phyloP scores from a whole-genome alignment of 1,140 invertebrate species.

The Megathymus violae region DNA sequence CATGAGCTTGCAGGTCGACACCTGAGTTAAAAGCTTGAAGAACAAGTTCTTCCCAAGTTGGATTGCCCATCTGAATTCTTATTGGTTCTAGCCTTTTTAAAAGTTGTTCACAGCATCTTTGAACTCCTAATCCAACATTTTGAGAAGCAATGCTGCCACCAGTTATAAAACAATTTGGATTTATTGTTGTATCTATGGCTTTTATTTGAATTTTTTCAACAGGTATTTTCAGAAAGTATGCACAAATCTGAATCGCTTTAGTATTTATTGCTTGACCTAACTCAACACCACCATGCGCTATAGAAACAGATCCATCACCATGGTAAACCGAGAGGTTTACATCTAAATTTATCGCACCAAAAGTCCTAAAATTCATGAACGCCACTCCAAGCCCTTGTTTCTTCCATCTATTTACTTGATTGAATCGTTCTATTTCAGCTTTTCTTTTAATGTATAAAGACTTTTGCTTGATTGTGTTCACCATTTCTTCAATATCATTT shows the following conservation, averaged over 20 bases:
- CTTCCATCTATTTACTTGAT: constrained; percentile 89
- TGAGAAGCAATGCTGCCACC: constrained; percentile 84
- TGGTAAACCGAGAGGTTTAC: constrained; percentile 88
- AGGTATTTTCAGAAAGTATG: constrained; percentile 88
- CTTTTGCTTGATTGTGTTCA: constrained; percentile 42
- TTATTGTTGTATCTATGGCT: constrained; percentile 70
- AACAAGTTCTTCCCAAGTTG: constrained; percentile 86
- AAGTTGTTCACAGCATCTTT: constrained; percentile 86
- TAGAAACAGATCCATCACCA: constrained; percentile 89
- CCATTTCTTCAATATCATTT: constrained; percentile 40
- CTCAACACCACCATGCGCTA: constrained; percentile 91
- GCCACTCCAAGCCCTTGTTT: constrained; percentile 88
- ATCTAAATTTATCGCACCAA: constrained; percentile 81
- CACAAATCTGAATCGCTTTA: constrained; percentile 87
- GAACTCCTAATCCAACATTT: constrained; percentile 82
- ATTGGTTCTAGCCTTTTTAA: constrained; percentile 85
- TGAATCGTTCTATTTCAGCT: constrained; percentile 78
- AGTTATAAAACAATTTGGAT: constrained; percentile 84
- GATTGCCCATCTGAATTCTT: constrained; percentile 81
- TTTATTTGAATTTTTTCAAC: constrained; percentile 89
- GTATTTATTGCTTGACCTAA: constrained; percentile 91
- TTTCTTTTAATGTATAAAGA: constrained; percentile 38
- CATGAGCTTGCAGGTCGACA: constrained; percentile 86
- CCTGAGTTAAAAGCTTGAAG: constrained; percentile 79
- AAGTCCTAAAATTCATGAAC: constrained; percentile 86